Conservation (phyloP, 2,113 vertebrate species). For the Notarius lentiginosus region DNA sequence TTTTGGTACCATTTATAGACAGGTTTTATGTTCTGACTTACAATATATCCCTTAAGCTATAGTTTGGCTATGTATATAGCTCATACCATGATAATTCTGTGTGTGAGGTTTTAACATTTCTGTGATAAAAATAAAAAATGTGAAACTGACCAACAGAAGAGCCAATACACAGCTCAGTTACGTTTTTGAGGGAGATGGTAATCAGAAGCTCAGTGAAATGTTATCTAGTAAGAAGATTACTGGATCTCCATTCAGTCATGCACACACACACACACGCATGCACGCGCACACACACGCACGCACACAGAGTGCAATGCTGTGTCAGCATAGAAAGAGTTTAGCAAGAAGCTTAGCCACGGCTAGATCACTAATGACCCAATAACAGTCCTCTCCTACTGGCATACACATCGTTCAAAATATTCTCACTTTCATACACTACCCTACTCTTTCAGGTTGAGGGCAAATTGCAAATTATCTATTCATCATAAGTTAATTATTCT, state of each 20-base stretch:
- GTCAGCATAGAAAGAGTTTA: slow-evolving; percentile 75
- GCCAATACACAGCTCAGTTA: not conserved
- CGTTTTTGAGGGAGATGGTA: slow-evolving; percentile 50
- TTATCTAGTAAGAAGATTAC: slow-evolving; percentile 60
- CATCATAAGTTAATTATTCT: not conserved
- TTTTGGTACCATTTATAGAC: not conserved
- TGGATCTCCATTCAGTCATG: slow-evolving; percentile 27
- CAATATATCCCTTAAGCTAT: no score
- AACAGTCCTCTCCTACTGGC: slow-evolving; percentile 61
- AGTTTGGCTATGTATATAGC: not conserved
- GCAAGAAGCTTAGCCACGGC: slow-evolving; percentile 71
- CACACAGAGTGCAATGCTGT: slow-evolving; percentile 58
- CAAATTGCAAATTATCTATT: not conserved
- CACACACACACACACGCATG: slow-evolving; percentile 27
- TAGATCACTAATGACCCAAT: slow-evolving; percentile 71
- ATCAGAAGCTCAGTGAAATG: slow-evolving; percentile 58
- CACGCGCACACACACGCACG: slow-evolving; percentile 22
- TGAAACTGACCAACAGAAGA: not conserved
- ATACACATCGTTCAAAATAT: not conserved
- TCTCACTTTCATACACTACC: not conserved
- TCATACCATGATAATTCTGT: not conserved
- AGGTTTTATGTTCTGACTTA: no score
- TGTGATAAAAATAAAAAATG: not conserved
- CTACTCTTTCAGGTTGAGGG: not conserved
- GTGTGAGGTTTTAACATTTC: not conserved